Conservation (phyloP, 2,797 vertebrate genomes). For the Pseudochaenichthys georgianus region DNA sequence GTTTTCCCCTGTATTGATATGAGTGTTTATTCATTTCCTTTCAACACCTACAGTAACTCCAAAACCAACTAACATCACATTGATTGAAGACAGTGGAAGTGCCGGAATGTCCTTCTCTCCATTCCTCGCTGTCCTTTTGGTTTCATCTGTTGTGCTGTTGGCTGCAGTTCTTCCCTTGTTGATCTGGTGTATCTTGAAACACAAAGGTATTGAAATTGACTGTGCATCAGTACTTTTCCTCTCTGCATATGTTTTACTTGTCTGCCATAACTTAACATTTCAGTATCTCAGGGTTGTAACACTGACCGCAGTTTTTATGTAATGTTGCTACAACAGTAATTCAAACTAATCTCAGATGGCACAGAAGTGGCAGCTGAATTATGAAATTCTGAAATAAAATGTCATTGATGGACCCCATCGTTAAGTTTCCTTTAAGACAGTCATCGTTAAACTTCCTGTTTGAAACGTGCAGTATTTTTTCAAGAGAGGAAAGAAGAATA, state of each 20-base stretch:
- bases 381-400: background rate
- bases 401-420: background rate
- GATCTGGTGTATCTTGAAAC: slow-evolving; percentile 54
- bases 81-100: accelerated
- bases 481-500: background rate
- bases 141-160: slow-evolving; percentile 50
- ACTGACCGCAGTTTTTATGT: background rate
- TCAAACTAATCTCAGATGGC: background rate
- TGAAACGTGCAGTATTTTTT: slow-evolving; percentile 1
- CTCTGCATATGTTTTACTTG: background rate
- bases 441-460: background rate
- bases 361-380: background rate
- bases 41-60: slow-evolving; percentile 61
- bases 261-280: background rate
- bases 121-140: slow-evolving; percentile 34
- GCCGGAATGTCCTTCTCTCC: background rate
- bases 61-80: accelerated
- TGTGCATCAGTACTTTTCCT: background rate
- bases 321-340: background rate
- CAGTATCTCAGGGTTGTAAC: background rate
- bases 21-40: slow-evolving; percentile 47
- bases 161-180: slow-evolving; percentile 36
- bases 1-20: background rate
- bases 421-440: background rate
- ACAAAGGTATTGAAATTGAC: slow-evolving; percentile 44